These are phyloP conservation scores for Siphonodentalium dalli DNA, from an alignment of 2,888 invertebrate species.

Conservation along the genomic window DNA sequence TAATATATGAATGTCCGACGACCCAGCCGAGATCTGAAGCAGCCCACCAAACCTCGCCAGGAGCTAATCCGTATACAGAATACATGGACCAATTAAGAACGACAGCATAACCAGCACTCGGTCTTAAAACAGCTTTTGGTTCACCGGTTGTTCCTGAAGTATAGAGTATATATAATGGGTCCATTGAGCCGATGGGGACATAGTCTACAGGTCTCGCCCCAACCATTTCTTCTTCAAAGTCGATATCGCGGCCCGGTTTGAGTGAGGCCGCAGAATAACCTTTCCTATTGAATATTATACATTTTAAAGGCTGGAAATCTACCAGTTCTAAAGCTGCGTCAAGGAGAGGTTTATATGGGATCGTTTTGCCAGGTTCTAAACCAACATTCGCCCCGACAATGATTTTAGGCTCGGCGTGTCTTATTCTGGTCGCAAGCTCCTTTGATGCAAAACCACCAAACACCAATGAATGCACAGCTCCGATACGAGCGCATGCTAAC, in stretches of 20 bases:
- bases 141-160: slow-evolving; percentile 74
- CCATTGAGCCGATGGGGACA: slow-evolving; percentile 85
- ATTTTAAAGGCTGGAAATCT: slow-evolving; percentile 78
- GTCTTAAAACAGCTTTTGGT: slow-evolving; percentile 79
- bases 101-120: slow-evolving; percentile 87
- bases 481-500: slow-evolving; percentile 85
- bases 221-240: slow-evolving; percentile 78
- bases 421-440: slow-evolving; percentile 84
- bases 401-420: slow-evolving; percentile 85
- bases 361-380: slow-evolving; percentile 84
- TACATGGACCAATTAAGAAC: slow-evolving; percentile 85
- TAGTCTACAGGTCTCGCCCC: slow-evolving; percentile 75
- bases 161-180: slow-evolving; percentile 89
- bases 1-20: slow-evolving; percentile 93
- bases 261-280: slow-evolving; percentile 47
- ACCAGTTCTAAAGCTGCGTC: slow-evolving; percentile 79
- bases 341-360: slow-evolving; percentile 82
- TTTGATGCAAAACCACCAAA: slow-evolving; percentile 91
- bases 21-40: slow-evolving; percentile 76
- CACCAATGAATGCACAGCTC: slow-evolving; percentile 92
- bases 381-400: slow-evolving; percentile 91
- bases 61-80: slow-evolving; percentile 75
- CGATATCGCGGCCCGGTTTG: slow-evolving; percentile 72
- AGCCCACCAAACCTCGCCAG: slow-evolving; percentile 84
- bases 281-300: slow-evolving; percentile 79